Percentiles rank a stretch among this genome's conserved stretches.
Conservation (phyloP, 2,888 invertebrate genomes). For the Pristionchus japonicus region DNA sequence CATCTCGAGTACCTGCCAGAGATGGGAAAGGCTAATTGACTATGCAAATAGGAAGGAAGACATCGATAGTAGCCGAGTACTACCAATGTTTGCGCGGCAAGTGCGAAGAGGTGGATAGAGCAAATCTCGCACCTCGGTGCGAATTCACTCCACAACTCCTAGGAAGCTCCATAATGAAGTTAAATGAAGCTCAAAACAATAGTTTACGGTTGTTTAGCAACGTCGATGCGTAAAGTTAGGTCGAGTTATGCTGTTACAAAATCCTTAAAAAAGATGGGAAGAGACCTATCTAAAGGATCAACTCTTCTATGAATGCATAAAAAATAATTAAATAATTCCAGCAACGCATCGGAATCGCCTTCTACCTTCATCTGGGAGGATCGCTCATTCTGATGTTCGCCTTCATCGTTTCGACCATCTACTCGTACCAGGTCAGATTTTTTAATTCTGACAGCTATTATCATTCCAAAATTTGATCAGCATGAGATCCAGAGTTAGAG, state of each 20-base stretch:
- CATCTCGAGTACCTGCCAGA: slow-evolving; percentile 34
- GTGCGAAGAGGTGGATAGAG: background rate
- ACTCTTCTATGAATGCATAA: too few species aligned
- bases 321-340: slow-evolving; percentile 52
- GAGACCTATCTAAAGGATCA: too few species aligned
- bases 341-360: slow-evolving; percentile 73
- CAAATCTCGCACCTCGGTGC: background rate
- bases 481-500: too few species aligned
- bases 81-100: background rate
- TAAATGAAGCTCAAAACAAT: too few species aligned
- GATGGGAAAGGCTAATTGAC: slow-evolving; percentile 40
- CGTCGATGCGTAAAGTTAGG: too few species aligned
- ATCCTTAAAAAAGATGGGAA: background rate
- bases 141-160: too few species aligned
- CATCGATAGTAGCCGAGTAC: slow-evolving; percentile 27
- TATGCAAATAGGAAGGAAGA: background rate
- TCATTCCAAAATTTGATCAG: too few species aligned
- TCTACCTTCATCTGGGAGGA: slow-evolving; percentile 70
- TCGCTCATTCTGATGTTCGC: slow-evolving; percentile 68
- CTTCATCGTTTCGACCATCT: slow-evolving; percentile 67
- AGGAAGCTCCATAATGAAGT: too few species aligned
- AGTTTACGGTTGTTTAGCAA: too few species aligned
- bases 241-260: too few species aligned
- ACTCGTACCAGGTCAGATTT: slow-evolving; percentile 67
- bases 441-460: too few species aligned